Percentiles rank a stretch among this genome's conserved stretches.
Conservation (phyloP, 2,888 invertebrate species). For the Acleris sparsana region DNA sequence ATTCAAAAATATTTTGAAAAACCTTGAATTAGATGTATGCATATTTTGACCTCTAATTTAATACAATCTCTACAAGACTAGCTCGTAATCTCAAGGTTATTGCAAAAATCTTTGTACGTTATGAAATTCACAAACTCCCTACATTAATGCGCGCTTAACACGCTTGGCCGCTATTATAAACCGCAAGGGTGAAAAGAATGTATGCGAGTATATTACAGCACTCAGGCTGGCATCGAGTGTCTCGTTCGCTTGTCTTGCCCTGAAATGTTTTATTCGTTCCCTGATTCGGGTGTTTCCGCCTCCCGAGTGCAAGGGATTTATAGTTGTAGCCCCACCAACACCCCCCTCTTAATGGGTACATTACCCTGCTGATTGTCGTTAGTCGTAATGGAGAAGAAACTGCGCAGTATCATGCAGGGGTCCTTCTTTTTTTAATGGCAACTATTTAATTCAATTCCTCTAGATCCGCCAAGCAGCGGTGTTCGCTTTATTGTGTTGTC, state of each 20-base stretch:
- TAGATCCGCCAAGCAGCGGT: too few relatives aligned
- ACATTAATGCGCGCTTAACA: too few relatives aligned
- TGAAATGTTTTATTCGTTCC: constrained; percentile 16
- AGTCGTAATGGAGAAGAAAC: constrained; percentile 9
- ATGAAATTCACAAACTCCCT: too few relatives aligned
- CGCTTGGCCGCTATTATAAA: neutral
- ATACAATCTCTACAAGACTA: too few relatives aligned
- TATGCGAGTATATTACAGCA: constrained; percentile 2
- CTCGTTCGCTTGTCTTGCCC: constrained; percentile 15
- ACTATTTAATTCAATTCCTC: too few relatives aligned
- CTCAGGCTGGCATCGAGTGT: constrained; percentile 9
- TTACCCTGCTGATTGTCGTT: constrained; percentile 10
- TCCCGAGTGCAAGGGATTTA: constrained; percentile 14
- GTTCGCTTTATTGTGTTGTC: too few relatives aligned
- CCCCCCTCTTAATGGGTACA: constrained; percentile 20
- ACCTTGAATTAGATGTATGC: too few relatives aligned
- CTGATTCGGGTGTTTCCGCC: constrained; percentile 18
- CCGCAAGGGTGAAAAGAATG: neutral
- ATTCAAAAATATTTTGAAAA: too few relatives aligned
- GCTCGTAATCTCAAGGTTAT: too few relatives aligned
- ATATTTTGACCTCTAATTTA: too few relatives aligned
- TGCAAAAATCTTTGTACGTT: too few relatives aligned
- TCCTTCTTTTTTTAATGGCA: too few relatives aligned
- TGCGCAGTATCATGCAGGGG: neutral
- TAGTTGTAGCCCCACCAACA: constrained; percentile 18